Conservation (phyloP, 2,888 invertebrate species). For the Cremastinae sp. region DNA sequence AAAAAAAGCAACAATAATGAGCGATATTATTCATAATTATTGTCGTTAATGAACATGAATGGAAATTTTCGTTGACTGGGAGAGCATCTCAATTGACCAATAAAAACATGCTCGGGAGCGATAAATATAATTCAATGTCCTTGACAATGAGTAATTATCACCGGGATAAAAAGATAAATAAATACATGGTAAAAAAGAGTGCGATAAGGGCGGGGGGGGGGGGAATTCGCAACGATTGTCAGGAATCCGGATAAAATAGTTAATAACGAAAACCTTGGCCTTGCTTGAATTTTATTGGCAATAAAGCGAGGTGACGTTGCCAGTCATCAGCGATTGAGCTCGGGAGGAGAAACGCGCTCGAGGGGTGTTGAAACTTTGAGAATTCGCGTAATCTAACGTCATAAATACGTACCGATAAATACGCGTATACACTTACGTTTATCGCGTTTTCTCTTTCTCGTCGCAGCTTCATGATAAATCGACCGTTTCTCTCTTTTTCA, state of each 20-base stretch:
- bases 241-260: constrained; percentile 30
- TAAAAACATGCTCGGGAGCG: not conserved
- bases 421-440: not conserved
- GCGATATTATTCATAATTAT: too few species aligned
- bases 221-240: not conserved
- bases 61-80: not conserved
- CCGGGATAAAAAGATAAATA: constrained; percentile 5
- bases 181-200: not conserved
- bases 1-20: not conserved
- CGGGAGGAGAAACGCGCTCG: not conserved
- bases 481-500: not conserved
- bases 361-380: constrained; percentile 13
- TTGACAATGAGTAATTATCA: constrained; percentile 33
- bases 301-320: constrained; percentile 12
- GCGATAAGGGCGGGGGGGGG: too few species aligned
- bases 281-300: constrained; percentile 37
- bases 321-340: not conserved
- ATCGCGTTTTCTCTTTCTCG: not conserved
- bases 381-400: constrained; percentile 40
- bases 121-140: constrained; percentile 9
- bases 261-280: constrained; percentile 29
- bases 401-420: constrained; percentile 6
- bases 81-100: not conserved
- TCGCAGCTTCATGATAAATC: constrained; percentile 5
- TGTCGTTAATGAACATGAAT: not conserved